Evolutionary conservation across 2,113 vertebrate genomes (phyloP).

Genomic region (Campylorhamphus procurvoides): DNA sequence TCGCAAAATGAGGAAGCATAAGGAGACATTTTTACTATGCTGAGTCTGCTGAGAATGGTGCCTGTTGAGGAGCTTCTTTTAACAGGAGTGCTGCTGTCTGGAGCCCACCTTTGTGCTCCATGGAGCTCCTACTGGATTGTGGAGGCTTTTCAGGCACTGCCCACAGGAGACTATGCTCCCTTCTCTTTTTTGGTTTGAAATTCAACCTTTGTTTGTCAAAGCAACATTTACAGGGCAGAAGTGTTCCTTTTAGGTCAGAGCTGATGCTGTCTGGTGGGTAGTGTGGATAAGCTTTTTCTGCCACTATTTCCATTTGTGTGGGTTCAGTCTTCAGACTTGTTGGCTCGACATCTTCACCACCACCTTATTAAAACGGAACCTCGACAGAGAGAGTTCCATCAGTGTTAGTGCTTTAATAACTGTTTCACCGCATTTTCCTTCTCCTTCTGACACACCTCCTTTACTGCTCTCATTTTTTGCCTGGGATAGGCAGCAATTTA

Average conservation of each 20-base stretch:
- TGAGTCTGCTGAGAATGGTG: background rate
- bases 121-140: accelerated
- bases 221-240: background rate
- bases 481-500: background rate
- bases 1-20: background rate
- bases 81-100: background rate
- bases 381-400: background rate
- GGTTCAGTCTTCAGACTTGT: background rate
- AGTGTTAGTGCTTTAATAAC: background rate
- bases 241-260: background rate
- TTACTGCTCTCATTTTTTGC: background rate
- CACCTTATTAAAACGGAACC: background rate
- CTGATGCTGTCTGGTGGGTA: background rate
- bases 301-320: background rate
- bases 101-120: background rate
- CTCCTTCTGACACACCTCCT: background rate
- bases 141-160: background rate
- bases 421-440: background rate
- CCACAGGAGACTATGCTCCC: accelerated
- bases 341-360: accelerated
- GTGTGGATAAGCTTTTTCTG: background rate
- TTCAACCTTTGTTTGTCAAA: background rate
- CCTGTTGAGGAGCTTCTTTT: background rate
- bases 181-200: background rate
- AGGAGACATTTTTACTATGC: background rate